Conservation (phyloP, 2,113 vertebrate genomes). For the Tenebrosternarchus preto region DNA sequence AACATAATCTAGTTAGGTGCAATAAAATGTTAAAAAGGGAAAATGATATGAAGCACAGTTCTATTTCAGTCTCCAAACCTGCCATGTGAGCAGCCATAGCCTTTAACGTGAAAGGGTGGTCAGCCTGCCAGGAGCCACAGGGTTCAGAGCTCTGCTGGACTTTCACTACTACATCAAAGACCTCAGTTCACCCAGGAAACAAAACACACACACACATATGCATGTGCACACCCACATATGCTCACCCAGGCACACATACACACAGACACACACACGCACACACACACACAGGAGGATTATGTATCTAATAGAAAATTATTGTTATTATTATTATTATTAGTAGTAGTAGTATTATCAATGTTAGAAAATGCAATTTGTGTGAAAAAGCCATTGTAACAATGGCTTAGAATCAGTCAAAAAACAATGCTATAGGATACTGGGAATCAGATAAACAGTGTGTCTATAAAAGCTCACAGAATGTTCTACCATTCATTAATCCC, state of each 20-base stretch:
- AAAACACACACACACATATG: background rate
- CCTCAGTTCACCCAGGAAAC: slow-evolving; percentile 15
- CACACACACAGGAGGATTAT: background rate
- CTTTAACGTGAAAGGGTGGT: slow-evolving; percentile 43
- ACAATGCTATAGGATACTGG: too few species aligned
- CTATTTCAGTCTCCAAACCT: slow-evolving; percentile 7
- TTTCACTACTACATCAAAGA: slow-evolving; percentile 27
- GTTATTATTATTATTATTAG: too few species aligned
- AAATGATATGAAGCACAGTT: slow-evolving; percentile 38
- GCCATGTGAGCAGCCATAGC: slow-evolving; percentile 36
- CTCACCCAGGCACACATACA: background rate
- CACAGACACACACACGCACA: slow-evolving; percentile 18
- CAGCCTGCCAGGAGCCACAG: slow-evolving; percentile 46
- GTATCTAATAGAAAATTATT: background rate
- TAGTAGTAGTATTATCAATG: too few species aligned
- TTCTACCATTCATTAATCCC: too few species aligned
- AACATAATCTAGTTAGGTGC: slow-evolving; percentile 39
- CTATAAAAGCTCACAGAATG: too few species aligned
- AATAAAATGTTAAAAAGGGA: slow-evolving; percentile 30
- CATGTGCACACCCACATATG: slow-evolving; percentile 9
- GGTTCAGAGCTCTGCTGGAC: slow-evolving; percentile 19
- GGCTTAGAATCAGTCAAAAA: too few species aligned
- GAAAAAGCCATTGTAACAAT: too few species aligned
- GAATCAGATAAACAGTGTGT: too few species aligned
- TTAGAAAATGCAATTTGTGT: too few species aligned